Conservation (phyloP, 2,888 invertebrate species). For the Allacma fusca region DNA sequence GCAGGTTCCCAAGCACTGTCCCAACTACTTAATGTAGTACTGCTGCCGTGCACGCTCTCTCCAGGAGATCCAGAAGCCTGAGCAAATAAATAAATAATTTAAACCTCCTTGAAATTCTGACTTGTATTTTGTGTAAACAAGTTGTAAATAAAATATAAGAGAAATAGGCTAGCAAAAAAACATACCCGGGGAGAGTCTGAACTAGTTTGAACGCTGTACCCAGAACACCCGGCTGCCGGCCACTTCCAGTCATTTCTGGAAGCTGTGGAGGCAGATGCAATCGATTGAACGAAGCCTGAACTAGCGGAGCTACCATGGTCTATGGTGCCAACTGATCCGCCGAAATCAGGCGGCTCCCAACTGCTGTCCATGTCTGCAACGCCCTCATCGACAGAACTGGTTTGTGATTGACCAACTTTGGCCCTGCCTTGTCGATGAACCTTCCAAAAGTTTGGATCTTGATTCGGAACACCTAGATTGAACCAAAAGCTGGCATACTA, state of each 20-base stretch:
- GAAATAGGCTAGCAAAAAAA: too few relatives aligned
- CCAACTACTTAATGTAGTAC: slow-evolving; percentile 60
- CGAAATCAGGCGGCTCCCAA: slow-evolving; percentile 58
- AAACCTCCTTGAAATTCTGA: not conserved
- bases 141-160: too few relatives aligned
- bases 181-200: slow-evolving; percentile 58
- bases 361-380: slow-evolving; percentile 62
- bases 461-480: slow-evolving; percentile 42
- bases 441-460: slow-evolving; percentile 58
- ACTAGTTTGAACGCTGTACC: slow-evolving; percentile 49
- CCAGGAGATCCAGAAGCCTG: slow-evolving; percentile 60
- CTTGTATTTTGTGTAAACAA: too few relatives aligned
- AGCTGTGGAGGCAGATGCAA: slow-evolving; percentile 49
- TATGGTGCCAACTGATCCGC: slow-evolving; percentile 53
- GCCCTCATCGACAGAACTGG: slow-evolving; percentile 64
- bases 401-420: slow-evolving; percentile 49
- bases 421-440: slow-evolving; percentile 49
- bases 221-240: slow-evolving; percentile 52
- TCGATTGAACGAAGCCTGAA: slow-evolving; percentile 52
- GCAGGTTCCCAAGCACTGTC: slow-evolving; percentile 60
- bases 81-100: not conserved
- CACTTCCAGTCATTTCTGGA: slow-evolving; percentile 61
- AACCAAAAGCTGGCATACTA: too few relatives aligned
- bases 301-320: slow-evolving; percentile 55
- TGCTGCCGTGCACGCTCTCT: slow-evolving; percentile 60